phyloP scores from a whole-genome alignment of 2,113 vertebrate species.

The Indicator indicator region DNA sequence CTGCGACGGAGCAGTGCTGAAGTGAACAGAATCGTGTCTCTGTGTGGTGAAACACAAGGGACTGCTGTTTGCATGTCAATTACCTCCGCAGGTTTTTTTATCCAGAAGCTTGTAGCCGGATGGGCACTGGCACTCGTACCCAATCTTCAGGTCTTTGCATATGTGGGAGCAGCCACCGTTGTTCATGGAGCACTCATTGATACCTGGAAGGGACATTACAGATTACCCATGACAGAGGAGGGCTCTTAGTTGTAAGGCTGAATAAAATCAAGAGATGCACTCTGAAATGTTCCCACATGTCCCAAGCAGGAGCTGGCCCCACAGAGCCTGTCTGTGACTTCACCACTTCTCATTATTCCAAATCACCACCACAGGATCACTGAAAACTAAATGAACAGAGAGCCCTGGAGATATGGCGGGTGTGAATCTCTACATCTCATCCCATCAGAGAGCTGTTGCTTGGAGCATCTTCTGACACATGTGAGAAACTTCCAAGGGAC shows the following conservation, averaged over 20 bases:
- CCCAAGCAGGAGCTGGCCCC: not conserved
- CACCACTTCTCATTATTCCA: conserved; percentile 1
- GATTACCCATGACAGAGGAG: not conserved
- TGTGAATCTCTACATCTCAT: not conserved
- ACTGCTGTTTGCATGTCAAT: conserved; percentile 64
- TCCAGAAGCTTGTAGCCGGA: conserved; percentile 93
- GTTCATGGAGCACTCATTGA: conserved; percentile 86
- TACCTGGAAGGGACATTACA: conserved; percentile 65
- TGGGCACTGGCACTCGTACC: conserved; percentile 93
- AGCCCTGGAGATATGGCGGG: not conserved
- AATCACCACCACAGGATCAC: not conserved
- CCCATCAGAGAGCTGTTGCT: conserved; percentile 32
- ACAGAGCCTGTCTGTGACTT: not conserved
- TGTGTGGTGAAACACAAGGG: conserved; percentile 55
- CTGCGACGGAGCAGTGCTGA: conserved; percentile 56
- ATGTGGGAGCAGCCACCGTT: conserved; percentile 97
- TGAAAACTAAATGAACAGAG: not conserved
- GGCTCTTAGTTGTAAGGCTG: not conserved
- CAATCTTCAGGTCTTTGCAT: conserved; percentile 90
- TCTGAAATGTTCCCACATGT: not conserved
- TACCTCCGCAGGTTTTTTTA: conserved; percentile 97
- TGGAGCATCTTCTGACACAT: conserved; percentile 10
- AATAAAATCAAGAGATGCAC: not conserved
- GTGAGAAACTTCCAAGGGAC: conserved; percentile 49
- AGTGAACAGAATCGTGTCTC: conserved; percentile 52